Conservation (phyloP, 2,113 vertebrate genomes). For the Pavo muticus region DNA sequence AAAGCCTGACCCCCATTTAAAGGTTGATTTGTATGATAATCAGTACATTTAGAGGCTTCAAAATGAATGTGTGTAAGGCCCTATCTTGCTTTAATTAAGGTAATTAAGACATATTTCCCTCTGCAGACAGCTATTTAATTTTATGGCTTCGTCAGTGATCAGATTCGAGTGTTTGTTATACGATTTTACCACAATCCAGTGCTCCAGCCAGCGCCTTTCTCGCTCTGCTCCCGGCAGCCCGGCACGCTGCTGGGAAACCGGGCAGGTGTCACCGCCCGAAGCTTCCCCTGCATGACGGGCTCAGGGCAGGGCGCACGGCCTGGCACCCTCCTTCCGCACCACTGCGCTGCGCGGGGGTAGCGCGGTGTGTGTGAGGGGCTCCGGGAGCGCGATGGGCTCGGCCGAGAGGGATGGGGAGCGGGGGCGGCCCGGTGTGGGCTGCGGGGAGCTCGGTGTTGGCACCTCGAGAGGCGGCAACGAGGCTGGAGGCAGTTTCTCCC, state of each 20-base stretch:
- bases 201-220: neutral
- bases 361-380: neutral
- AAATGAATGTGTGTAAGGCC: constrained; percentile 42
- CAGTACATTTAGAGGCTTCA: constrained; percentile 53
- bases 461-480: neutral
- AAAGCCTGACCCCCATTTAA: constrained; percentile 66
- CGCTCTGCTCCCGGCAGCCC: neutral
- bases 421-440: no score
- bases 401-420: neutral
- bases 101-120: constrained; percentile 74
- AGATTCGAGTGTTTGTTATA: constrained; percentile 67
- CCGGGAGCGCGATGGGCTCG: no score
- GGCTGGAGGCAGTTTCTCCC: neutral
- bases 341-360: neutral
- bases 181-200: constrained; percentile 1
- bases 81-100: constrained; percentile 73
- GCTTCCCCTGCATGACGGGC: neutral
- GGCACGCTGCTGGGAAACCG: neutral
- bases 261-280: neutral
- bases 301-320: neutral
- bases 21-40: constrained; percentile 67
- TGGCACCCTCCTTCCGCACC: neutral
- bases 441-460: neutral
- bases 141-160: constrained; percentile 66
- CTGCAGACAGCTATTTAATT: constrained; percentile 69